Evolutionary conservation across 2,797 vertebrate genomes (phyloP), one percentile per base, ranked within the genome.

Genomic region (Odontamblyopus lacepedii): DNA sequence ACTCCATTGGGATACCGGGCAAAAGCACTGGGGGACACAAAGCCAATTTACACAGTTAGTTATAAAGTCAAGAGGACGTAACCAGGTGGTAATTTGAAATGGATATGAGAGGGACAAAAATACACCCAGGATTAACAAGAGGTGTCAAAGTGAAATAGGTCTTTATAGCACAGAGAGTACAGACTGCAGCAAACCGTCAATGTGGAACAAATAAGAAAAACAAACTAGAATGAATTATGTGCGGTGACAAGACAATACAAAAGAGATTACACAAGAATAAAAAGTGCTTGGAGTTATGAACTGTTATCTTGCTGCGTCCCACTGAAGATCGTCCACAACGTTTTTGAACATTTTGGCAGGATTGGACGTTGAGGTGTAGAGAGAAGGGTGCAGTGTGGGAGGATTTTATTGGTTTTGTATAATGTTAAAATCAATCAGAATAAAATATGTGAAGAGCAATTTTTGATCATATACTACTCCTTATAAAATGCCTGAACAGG

Each of bases 1-100:
- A 98, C 95, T 5, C 96, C 96, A 71, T 96, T 98, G 64, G 98
- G 97, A 89, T 99, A 99, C 78, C 97, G 94, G 87, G 98, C 98
- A 84, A 99, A 99, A 0, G 97, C 98, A 78, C 98, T 99, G 94
- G 0, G 0, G 67, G 67, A 18, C 15, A 70, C 2, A 13, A 79
- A 0, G 64, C 23, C 82, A 65, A 13, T 2, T n/a, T 63, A 9
- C 38, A 71, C 18, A 19, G 55, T 15, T 6, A 4, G 4, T 41
- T 30, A 53, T 19, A 60, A 56, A 60, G 35, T 61, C 57, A 18
- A 2, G 3, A 15, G 41, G 38, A 65, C 15, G 64, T 32, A 75
- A 67, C 77, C 7, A 51, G 48, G 23, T 5, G 1, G 30, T 35
- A 59, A 56, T 69, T 65, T 63, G 0, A 71, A 62, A 72, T 27